Evolutionary conservation across 53 echinoderm and acorn worm species (phyloP), one percentile per base, ranked within the genome.

Genomic region (Paracentrotus lividus): DNA sequence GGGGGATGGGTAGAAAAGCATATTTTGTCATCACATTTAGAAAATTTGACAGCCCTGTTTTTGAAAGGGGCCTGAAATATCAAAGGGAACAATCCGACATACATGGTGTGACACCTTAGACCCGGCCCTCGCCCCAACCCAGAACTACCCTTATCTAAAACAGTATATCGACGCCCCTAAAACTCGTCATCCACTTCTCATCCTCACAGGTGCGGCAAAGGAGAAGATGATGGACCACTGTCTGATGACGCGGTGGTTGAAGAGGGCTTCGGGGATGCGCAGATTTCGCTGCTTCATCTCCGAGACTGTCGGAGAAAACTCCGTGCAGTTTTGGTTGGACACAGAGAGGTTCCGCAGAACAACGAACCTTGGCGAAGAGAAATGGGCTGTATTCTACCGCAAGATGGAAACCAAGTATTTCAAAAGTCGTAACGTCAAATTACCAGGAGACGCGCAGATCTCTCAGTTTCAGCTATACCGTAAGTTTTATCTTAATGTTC

Each of bases 201-300:
- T 57, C 20, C 57, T 86, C 86, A 55, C 44, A 51, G 18, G 61
- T 97, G 99, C 93, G 67, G 94, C 97, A 57, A 99, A 95, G 60
- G 97, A 99, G 86, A 95, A 94, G 65, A 97, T 96, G 67, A 54
- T 96, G 38, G 99, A 99, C 59, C 95, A 96, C 45, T 96, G 96
- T 58, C 87, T 99, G 65, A 95, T 97, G 95, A 93, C 94, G 24
- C 94, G 97, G 27, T 99, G 99, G 96, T 87, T 99, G 29, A 94
- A 94, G 58, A 92, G 96, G 21, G 96, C 96, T 8, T 99, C 99
- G 26, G 99, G 99, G 27, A 99, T 99, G 99, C 96, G 96, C 33
- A 94, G 96, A 76, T 99, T 99, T 84, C 97, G 99, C 15, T 77
- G 93, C 32, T 99, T 99, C 92, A 93, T 99, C 61, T 88, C 94